A percentile compares a stretch with the other conserved stretches of the same genome.
Conservation (phyloP, 1,140 invertebrate species). For the Zaprionus kolodkinae region DNA sequence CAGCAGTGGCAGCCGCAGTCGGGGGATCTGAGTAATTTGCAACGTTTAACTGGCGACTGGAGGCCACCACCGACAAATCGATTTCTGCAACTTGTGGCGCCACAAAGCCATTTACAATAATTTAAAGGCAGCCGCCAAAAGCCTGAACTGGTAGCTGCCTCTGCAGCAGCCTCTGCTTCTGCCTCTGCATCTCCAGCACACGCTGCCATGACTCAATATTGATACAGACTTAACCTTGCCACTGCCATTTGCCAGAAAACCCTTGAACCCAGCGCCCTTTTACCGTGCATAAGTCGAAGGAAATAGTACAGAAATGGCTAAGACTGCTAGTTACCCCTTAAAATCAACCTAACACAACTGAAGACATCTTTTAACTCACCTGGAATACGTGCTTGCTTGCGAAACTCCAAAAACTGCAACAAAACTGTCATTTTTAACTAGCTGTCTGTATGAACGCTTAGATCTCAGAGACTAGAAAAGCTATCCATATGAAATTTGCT, state of each 20-base stretch:
- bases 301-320: too few relatives aligned
- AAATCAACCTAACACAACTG: too few relatives aligned
- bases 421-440: too few relatives aligned
- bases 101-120: slow-evolving; percentile 74
- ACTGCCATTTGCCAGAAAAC: slow-evolving; percentile 4
- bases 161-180: too few relatives aligned
- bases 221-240: slow-evolving; percentile 43
- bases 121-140: slow-evolving; percentile 62
- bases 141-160: background rate
- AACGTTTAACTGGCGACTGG: slow-evolving; percentile 76
- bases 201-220: slow-evolving; percentile 37
- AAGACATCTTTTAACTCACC: too few relatives aligned
- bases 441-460: too few relatives aligned
- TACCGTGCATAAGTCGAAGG: too few relatives aligned
- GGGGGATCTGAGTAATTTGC: slow-evolving; percentile 58
- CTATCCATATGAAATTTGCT: too few relatives aligned
- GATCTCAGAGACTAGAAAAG: too few relatives aligned
- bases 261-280: slow-evolving; percentile 1
- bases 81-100: slow-evolving; percentile 74
- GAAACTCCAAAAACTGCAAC: too few relatives aligned
- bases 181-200: background rate
- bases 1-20: slow-evolving; percentile 7
- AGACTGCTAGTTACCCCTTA: too few relatives aligned
- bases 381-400: too few relatives aligned
- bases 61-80: slow-evolving; percentile 74